phyloP scores from a whole-genome alignment of 2,888 invertebrate genomes.

The Drosophila acutilabella region DNA sequence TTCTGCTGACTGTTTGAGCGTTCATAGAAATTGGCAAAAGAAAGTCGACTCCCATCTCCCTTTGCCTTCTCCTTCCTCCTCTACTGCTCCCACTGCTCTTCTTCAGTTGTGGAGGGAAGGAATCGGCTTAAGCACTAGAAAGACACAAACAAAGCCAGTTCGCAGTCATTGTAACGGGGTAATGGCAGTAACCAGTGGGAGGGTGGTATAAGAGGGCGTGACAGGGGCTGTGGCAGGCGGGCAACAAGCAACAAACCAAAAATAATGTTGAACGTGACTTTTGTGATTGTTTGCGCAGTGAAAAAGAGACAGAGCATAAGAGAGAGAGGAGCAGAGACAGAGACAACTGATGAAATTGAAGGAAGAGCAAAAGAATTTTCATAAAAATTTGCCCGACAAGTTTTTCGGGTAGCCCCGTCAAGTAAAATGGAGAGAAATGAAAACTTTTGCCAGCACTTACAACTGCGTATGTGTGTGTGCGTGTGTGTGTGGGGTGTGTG shows the following conservation, averaged over 20 bases:
- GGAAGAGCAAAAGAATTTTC: constrained; percentile 67
- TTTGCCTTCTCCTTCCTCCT: too few relatives aligned
- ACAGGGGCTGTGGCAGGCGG: constrained; percentile 5
- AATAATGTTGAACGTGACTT: constrained; percentile 82
- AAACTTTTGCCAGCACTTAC: constrained; percentile 63
- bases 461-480: constrained; percentile 9
- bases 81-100: neutral
- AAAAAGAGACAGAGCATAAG: constrained; percentile 7
- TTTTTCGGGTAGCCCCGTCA: constrained; percentile 58
- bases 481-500: neutral
- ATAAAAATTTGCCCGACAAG: constrained; percentile 78
- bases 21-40: constrained; percentile 68
- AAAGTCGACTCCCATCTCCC: neutral
- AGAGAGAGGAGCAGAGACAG: neutral
- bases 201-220: neutral
- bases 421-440: constrained; percentile 70
- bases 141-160: constrained; percentile 77
- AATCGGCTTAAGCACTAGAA: constrained; percentile 78
- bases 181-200: constrained; percentile 32
- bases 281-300: constrained; percentile 74
- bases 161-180: constrained; percentile 67
- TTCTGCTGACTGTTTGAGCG: constrained; percentile 54
- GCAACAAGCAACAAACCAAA: constrained; percentile 77
- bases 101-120: constrained; percentile 7
- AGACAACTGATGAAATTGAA: constrained; percentile 22